Evolutionary conservation across 1,140 invertebrate genomes (phyloP).

Genomic region (Tenebrio molitor): DNA sequence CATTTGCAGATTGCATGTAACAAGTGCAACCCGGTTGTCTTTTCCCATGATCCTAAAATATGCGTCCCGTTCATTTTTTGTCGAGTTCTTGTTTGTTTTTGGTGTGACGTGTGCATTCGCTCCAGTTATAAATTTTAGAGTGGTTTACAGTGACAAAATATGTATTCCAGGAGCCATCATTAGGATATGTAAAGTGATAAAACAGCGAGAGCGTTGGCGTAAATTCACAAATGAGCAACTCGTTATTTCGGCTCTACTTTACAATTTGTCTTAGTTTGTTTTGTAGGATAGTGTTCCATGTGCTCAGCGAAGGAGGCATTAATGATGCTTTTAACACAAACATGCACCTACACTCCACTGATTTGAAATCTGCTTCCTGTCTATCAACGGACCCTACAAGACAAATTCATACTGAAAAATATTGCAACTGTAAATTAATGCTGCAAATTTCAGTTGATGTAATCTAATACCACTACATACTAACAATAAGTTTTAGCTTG

Average conservation of each 20-base stretch:
- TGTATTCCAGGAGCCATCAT: neutral
- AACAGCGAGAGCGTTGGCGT: slow-evolving; percentile 1
- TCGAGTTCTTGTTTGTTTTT: too few relatives aligned
- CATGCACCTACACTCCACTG: neutral
- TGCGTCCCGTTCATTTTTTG: too few relatives aligned
- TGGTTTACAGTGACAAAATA: neutral
- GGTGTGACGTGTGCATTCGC: neutral
- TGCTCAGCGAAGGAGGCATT: slow-evolving; percentile 25
- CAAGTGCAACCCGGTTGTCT: too few relatives aligned
- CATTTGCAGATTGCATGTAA: too few relatives aligned
- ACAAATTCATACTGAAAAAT: too few relatives aligned
- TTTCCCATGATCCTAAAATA: too few relatives aligned
- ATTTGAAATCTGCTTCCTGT: too few relatives aligned
- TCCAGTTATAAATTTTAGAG: slow-evolving; percentile 7
- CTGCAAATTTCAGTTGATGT: too few relatives aligned
- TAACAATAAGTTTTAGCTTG: too few relatives aligned
- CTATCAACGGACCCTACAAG: too few relatives aligned
- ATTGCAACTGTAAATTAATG: too few relatives aligned
- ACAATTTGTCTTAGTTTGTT: slow-evolving; percentile 33
- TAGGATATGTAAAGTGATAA: slow-evolving; percentile 10
- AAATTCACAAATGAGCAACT: slow-evolving; percentile 37
- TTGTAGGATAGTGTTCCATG: slow-evolving; percentile 14
- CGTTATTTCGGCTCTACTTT: neutral
- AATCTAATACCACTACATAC: too few relatives aligned
- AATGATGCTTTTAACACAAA: slow-evolving; percentile 23